phyloP scores from a whole-genome alignment of 2,888 invertebrate genomes.

The Vanessa cardui region DNA sequence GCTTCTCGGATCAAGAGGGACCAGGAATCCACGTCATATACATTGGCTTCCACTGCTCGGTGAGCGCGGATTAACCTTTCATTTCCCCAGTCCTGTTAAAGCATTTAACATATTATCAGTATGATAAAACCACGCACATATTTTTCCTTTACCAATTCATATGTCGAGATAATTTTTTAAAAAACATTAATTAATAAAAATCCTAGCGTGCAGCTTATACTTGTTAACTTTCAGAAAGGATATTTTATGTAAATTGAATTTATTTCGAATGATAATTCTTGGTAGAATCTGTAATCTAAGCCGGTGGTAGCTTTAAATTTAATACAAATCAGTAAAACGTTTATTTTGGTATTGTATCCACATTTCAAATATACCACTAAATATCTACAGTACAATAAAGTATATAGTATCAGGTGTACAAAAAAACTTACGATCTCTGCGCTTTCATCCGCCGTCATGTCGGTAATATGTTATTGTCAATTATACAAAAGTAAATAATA shows the following conservation, averaged over 20 bases:
- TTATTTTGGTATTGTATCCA: too few species aligned
- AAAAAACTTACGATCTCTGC: conserved; percentile 62
- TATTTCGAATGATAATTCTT: too few species aligned
- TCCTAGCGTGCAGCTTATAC: too few species aligned
- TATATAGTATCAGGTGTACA: background rate
- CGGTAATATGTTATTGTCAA: conserved; percentile 1
- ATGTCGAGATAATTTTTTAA: too few species aligned
- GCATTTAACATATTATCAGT: background rate
- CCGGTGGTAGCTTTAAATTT: too few species aligned
- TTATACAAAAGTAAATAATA: background rate
- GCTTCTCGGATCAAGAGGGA: conserved; percentile 97
- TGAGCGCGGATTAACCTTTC: conserved; percentile 92
- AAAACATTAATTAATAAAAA: too few species aligned
- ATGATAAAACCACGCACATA: too few species aligned
- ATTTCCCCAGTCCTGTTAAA: conserved; percentile 91
- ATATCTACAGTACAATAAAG: background rate
- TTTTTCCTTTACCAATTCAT: too few species aligned
- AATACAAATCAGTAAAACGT: too few species aligned
- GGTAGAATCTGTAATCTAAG: too few species aligned
- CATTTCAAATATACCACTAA: background rate
- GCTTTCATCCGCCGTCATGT: conserved; percentile 52
- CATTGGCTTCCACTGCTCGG: conserved; percentile 92
- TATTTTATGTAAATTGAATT: too few species aligned
- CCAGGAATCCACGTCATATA: conserved; percentile 99
- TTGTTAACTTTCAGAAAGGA: too few species aligned